A percentile compares a stretch with the other conserved stretches of the same genome.
phyloP scores from a whole-genome alignment of 1,140 invertebrate genomes.

The Pogonus chalceus region DNA sequence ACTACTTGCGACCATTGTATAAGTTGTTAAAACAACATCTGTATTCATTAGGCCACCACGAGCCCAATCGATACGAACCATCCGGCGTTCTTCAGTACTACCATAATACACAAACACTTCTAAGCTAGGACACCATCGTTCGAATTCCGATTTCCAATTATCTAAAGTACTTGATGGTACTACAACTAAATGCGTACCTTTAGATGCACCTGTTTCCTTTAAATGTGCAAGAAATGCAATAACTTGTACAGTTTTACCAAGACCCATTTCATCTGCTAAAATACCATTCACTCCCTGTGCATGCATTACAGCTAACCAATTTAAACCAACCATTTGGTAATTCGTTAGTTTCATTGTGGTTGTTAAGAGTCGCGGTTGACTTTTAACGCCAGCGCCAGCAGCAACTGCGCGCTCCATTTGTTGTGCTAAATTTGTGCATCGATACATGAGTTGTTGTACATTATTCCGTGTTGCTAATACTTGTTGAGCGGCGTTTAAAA shows the following conservation, averaged over 20 bases:
- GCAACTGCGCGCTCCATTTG: constrained; percentile 64
- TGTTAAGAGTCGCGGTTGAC: constrained; percentile 52
- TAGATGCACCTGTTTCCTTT: constrained; percentile 59
- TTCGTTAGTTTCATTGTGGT: constrained; percentile 61
- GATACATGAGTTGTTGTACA: constrained; percentile 60
- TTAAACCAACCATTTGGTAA: constrained; percentile 89
- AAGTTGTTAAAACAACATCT: constrained; percentile 84
- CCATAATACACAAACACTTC: constrained; percentile 83
- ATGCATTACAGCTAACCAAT: constrained; percentile 88
- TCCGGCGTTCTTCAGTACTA: constrained; percentile 67
- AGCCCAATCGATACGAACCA: constrained; percentile 65
- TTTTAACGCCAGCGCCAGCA: constrained; percentile 52
- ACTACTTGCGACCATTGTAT: constrained; percentile 68
- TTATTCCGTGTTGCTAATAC: constrained; percentile 58
- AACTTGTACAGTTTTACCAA: constrained; percentile 85
- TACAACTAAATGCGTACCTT: constrained; percentile 75
- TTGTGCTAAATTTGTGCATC: constrained; percentile 58
- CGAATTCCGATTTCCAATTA: constrained; percentile 81
- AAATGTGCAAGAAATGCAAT: constrained; percentile 83
- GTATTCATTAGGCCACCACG: constrained; percentile 61
- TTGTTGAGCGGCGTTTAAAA: constrained; percentile 62
- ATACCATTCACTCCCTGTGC: constrained; percentile 88
- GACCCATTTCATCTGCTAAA: constrained; percentile 84
- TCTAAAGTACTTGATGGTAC: constrained; percentile 90
- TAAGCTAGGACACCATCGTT: constrained; percentile 73